Conservation (phyloP, 2,888 invertebrate genomes). For the Zaprionus obscuricornis region DNA sequence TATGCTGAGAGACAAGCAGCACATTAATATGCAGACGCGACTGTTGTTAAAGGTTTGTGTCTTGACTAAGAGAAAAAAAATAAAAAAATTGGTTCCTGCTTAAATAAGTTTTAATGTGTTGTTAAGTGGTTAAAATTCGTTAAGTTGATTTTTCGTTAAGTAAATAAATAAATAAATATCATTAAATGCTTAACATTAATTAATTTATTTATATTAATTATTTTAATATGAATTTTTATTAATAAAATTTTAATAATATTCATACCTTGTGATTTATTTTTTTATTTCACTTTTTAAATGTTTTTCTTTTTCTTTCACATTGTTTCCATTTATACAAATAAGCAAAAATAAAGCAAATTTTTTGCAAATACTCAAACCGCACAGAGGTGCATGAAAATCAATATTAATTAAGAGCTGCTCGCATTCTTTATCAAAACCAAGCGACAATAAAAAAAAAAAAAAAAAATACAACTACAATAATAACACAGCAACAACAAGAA, state of each 20-base stretch:
- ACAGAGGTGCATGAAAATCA: constrained; percentile 42
- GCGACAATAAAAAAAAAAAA: constrained; percentile 5
- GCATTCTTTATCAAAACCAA: constrained; percentile 33
- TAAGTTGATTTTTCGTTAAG: constrained; percentile 28
- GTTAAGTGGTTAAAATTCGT: too few relatives aligned
- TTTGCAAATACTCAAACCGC: constrained; percentile 13
- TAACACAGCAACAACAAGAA: constrained; percentile 7
- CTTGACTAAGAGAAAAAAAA: constrained; percentile 41
- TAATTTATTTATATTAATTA: too few relatives aligned
- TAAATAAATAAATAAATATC: too few relatives aligned
- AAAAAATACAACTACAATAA: constrained; percentile 5
- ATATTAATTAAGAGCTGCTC: constrained; percentile 56
- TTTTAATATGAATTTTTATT: too few relatives aligned
- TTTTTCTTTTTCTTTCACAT: too few relatives aligned
- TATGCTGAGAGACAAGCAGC: constrained; percentile 13
- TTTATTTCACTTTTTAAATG: too few relatives aligned
- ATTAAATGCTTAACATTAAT: too few relatives aligned
- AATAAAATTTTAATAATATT: too few relatives aligned
- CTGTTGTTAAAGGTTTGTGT: constrained; percentile 60
- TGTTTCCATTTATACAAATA: too few relatives aligned
- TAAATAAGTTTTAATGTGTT: constrained; percentile 54
- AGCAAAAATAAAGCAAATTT: too few relatives aligned
- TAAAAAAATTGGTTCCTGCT: constrained; percentile 45
- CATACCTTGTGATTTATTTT: too few relatives aligned
- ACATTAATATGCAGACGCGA: constrained; percentile 41